phyloP scores from a whole-genome alignment of 2,113 vertebrate species.

The Hipposideros armiger region DNA sequence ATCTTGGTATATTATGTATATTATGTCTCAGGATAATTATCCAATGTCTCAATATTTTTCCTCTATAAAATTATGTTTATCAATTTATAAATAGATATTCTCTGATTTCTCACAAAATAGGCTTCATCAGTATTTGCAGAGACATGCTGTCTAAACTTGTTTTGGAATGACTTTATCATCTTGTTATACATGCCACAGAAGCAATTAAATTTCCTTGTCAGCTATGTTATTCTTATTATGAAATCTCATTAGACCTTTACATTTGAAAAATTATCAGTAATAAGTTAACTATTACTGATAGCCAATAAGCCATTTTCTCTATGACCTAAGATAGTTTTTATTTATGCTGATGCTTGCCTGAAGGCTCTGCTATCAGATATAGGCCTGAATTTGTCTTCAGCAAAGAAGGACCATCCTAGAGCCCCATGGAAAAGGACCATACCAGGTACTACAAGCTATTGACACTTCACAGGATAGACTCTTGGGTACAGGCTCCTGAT shows the following conservation, averaged over 20 bases:
- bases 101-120: slow-evolving; percentile 36
- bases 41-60: background rate
- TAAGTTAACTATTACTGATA: background rate
- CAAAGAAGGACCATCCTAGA: background rate
- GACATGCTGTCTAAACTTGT: slow-evolving; percentile 45
- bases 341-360: background rate
- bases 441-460: background rate
- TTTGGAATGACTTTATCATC: slow-evolving; percentile 43
- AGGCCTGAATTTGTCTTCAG: background rate
- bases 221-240: slow-evolving; percentile 15
- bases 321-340: background rate
- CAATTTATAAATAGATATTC: slow-evolving; percentile 33
- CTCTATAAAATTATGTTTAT: slow-evolving; percentile 43
- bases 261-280: slow-evolving; percentile 49
- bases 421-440: background rate
- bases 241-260: slow-evolving; percentile 18
- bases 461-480: background rate
- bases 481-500: background rate
- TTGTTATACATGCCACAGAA: slow-evolving; percentile 38
- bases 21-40: slow-evolving; percentile 36
- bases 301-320: background rate
- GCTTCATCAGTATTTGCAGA: slow-evolving; percentile 37
- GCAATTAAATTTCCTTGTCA: background rate
- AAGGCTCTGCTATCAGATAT: background rate
- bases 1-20: background rate